Evolutionary conservation across 2,797 vertebrate genomes (phyloP), one percentile per base, ranked within the genome.

Genomic region (Miichthys miiuy): DNA sequence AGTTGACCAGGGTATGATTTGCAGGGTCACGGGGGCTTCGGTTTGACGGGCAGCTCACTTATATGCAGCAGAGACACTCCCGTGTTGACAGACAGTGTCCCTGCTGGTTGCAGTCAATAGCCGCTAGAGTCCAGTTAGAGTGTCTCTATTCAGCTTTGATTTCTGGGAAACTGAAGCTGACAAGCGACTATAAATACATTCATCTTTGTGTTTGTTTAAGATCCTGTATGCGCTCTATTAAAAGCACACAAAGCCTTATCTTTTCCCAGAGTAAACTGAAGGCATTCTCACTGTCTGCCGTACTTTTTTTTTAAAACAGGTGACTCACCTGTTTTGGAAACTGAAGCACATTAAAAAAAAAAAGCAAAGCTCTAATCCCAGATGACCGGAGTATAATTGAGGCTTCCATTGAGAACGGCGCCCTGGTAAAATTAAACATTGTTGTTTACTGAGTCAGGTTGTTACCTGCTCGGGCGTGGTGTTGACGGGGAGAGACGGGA

Each of bases 291-390:
- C 25, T 16, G 44, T 54, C 68, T 72, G 69, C 21, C 25, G 48
- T 13, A 42, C 47, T 42, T 75, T 20, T 77, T 34, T 34, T 20
- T 68, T 34, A 85, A 82, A 91, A 90, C 86, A 90, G 90, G 91
- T 95, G 94, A 95, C 84, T 94, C 93, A 94, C 88, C 85, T 94
- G 90, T 91, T 95, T 90, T 93, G 86, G 75, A 91, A 91, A 92
- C 77, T 80, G 9, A 2, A 68, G 74, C 77, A 41, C 51, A n/a
- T 48, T 7, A 34, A 34, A 34, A 34, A 34, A 34, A 25, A 42
- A 84, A 88, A 88, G 79, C 81, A 41, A 70, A 84, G 42, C 79
- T 7, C 50, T 89, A 80, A 90, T 92, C 90, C 92, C 83, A 78
- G 79, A 63, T 90, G 91, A 89, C 84, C 70, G 20, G 86, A 83